Evolutionary conservation across 2,888 invertebrate species (phyloP).

Genomic region (Ecdyonurus torrentis): DNA sequence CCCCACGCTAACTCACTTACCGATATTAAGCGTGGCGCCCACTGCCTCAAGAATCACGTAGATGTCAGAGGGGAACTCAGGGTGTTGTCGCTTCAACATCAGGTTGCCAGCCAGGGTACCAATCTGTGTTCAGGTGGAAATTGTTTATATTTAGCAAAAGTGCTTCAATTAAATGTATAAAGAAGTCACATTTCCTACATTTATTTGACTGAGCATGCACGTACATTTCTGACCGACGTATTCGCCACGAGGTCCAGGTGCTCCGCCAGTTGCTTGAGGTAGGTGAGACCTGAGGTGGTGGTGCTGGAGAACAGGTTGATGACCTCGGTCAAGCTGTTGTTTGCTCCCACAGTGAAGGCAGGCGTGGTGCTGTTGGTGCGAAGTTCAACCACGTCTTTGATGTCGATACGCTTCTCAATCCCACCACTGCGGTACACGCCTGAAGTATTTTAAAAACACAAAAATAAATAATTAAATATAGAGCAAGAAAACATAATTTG

Average conservation of each 20-base stretch:
- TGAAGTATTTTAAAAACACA: slow-evolving; percentile 8
- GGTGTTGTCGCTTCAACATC: slow-evolving; percentile 44
- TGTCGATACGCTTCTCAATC: slow-evolving; percentile 42
- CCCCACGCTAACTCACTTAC: slow-evolving; percentile 22
- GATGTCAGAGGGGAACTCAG: slow-evolving; percentile 53
- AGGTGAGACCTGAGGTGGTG: slow-evolving; percentile 31
- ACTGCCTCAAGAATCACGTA: slow-evolving; percentile 35
- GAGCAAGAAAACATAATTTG: no score
- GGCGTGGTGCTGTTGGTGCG: slow-evolving; percentile 19
- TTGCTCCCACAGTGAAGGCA: slow-evolving; percentile 32
- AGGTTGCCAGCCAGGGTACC: slow-evolving; percentile 54
- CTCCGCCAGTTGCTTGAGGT: slow-evolving; percentile 30
- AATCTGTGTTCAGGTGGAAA: slow-evolving; percentile 6
- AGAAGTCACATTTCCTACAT: background rate
- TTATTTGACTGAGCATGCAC: slow-evolving; percentile 7
- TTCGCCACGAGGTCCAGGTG: slow-evolving; percentile 26
- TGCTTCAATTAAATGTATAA: no score
- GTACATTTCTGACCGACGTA: slow-evolving; percentile 25
- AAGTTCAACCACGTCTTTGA: slow-evolving; percentile 39
- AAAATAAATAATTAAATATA: no score
- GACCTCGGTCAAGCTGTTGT: slow-evolving; percentile 36
- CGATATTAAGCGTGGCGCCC: slow-evolving; percentile 20
- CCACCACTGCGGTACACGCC: slow-evolving; percentile 30
- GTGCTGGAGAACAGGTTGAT: slow-evolving; percentile 28
- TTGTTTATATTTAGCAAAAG: no score